Base-by-base conservation (phyloP, 2,113 vertebrate genomes). In the Labrus mixtus region DNA sequence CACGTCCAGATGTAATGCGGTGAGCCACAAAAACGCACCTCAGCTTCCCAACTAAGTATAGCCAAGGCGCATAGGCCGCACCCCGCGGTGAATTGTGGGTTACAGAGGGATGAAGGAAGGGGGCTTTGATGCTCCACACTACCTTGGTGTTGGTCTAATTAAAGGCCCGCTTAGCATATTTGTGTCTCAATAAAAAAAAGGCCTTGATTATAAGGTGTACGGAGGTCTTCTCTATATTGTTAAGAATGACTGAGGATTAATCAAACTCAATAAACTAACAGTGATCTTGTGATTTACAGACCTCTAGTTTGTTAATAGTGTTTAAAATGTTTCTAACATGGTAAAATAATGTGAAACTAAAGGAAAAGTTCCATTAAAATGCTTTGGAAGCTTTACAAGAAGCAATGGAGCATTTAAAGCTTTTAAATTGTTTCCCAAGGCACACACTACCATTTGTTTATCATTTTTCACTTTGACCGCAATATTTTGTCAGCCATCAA, bases 1-100 rank as follows among this genome's bases (percentile, higher is more conserved):
- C 82, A 17, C 75, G 82, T 89, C 90, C 89, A 92, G 84, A 86
- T 88, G 85, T 87, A 84, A 90, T 82, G 87, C 69, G 87, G 88
- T 86, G 78, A 54, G 76, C 87, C 87, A 59, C 86, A 88, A 81
- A 87, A 90, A 87, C 78, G 70, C 62, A 43, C 73, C 39, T 68
- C 70, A 75, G 68, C 73, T 77, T 85, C 74, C 73, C 74, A 78
- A 76, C 70, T 66, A 76, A 68, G 63, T 79, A 55, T 61, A 78
- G 87, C 72, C 86, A 57, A 86, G 72, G 83, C 78, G 51, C 12
- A 51, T 63, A 84, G 81, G 84, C 89, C 82, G 87, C 87, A 82
- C 73, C 84, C 85, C 83, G 71, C 8, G 75, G 83, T 74, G 86
- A 81, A 67, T 39, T 79, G 84, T 68, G 69, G 83, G 79, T 68